Conservation (phyloP, 2,797 vertebrate species). For the Poeciliopsis turneri region DNA sequence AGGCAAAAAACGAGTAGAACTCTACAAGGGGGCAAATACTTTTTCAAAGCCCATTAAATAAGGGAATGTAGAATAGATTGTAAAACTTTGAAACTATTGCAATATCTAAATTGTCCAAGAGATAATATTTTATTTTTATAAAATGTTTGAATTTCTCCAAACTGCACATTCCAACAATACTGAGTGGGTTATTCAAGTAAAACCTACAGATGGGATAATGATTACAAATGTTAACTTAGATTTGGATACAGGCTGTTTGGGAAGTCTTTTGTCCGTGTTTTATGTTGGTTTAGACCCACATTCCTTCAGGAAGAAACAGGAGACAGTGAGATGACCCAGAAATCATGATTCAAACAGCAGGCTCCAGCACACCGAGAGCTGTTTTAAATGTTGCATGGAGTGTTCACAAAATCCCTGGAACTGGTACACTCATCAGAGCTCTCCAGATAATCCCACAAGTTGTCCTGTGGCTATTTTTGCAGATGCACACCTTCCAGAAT, state of each 20-base stretch:
- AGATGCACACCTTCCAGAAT: constrained; percentile 25
- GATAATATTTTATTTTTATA: constrained; percentile 13
- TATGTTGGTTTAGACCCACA: constrained; percentile 13
- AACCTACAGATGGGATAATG: constrained; percentile 22
- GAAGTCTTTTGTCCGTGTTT: constrained; percentile 1
- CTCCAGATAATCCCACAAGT: constrained; percentile 41
- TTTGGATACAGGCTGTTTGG: constrained; percentile 20
- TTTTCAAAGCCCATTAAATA: constrained; percentile 3
- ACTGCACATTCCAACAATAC: constrained; percentile 52
- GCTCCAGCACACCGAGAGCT: constrained; percentile 27
- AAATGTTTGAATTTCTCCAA: constrained; percentile 2
- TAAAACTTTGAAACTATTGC: constrained; percentile 16
- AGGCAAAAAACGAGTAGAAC: not conserved
- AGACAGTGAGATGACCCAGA: constrained; percentile 35
- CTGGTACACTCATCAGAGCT: constrained; percentile 65
- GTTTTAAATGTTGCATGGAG: constrained; percentile 57
- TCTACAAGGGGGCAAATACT: not conserved
- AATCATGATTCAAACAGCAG: constrained; percentile 30
- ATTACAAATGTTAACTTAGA: constrained; percentile 11
- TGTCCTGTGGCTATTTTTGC: constrained; percentile 27
- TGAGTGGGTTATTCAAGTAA: constrained; percentile 69
- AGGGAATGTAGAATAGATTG: constrained; percentile 4
- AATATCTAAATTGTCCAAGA: constrained; percentile 3
- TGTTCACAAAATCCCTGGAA: constrained; percentile 45
- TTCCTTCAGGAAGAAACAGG: constrained; percentile 11